phyloP scores from a whole-genome alignment of 2,113 vertebrate species.

The Xerus inauris region DNA sequence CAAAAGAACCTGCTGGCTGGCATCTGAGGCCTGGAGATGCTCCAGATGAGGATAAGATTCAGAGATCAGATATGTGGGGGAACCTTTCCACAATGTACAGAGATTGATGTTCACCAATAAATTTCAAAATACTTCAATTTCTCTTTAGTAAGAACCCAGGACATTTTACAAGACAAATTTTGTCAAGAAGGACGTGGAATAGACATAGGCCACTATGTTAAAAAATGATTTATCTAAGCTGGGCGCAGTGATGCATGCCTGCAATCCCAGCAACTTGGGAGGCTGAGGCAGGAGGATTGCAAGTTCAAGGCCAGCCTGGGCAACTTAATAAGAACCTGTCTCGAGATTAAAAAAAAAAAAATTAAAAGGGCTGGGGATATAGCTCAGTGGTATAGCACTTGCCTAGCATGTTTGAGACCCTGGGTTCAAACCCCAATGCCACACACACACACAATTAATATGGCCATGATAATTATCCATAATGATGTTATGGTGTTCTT shows the following conservation, averaged over 20 bases:
- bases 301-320: no score
- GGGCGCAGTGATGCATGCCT: no score
- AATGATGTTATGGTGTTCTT: neutral
- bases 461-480: neutral
- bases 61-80: neutral
- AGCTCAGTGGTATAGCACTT: no score
- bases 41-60: neutral
- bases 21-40: neutral
- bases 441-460: no score
- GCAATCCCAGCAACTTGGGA: no score
- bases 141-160: neutral
- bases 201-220: neutral
- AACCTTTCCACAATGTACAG: neutral
- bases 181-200: neutral
- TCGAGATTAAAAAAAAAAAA: no score
- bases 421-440: no score
- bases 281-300: no score
- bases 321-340: no score
- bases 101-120: no score
- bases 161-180: neutral
- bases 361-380: no score
- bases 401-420: no score
- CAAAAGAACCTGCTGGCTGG: neutral
- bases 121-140: neutral
- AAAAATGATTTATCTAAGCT: neutral